These are phyloP conservation scores for Sarcophaga bullata DNA, from an alignment of 1,140 invertebrate genomes.

Conservation along the genomic window DNA sequence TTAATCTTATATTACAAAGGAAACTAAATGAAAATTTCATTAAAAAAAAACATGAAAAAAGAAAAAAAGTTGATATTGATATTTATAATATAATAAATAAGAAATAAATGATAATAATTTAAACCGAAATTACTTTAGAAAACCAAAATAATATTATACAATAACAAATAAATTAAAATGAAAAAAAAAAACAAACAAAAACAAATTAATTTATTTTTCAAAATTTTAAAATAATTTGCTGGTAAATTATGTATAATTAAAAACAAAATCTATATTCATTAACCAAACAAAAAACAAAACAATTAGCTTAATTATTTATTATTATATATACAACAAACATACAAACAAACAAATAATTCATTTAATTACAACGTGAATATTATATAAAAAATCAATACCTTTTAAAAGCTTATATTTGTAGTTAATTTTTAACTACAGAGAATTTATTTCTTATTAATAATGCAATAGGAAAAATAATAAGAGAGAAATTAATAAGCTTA, in stretches of 20 bases:
- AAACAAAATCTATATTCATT: too few species aligned
- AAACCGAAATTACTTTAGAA: conserved; percentile 28
- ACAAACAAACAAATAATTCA: too few species aligned
- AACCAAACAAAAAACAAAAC: background rate
- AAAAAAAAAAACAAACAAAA: background rate
- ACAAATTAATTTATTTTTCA: conserved; percentile 1
- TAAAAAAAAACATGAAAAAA: background rate
- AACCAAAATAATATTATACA: conserved; percentile 1
- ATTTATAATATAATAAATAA: conserved; percentile 25
- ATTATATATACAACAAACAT: too few species aligned
- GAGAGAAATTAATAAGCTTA: too few species aligned
- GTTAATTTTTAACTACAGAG: too few species aligned
- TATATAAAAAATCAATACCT: too few species aligned
- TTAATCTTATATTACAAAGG: conserved; percentile 35
- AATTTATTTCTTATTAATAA: too few species aligned
- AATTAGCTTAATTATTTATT: conserved; percentile 15
- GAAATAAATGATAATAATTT: conserved; percentile 18
- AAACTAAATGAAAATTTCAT: background rate
- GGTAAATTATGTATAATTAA: background rate
- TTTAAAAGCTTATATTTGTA: too few species aligned
- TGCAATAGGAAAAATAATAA: too few species aligned
- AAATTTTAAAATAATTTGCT: conserved; percentile 3
- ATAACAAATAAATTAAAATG: conserved; percentile 11
- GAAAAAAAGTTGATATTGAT: background rate
- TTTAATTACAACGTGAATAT: too few species aligned